Percentiles rank a stretch among this genome's conserved stretches.
Conservation (phyloP, 2,888 invertebrate species). For the Beris morrisii region DNA sequence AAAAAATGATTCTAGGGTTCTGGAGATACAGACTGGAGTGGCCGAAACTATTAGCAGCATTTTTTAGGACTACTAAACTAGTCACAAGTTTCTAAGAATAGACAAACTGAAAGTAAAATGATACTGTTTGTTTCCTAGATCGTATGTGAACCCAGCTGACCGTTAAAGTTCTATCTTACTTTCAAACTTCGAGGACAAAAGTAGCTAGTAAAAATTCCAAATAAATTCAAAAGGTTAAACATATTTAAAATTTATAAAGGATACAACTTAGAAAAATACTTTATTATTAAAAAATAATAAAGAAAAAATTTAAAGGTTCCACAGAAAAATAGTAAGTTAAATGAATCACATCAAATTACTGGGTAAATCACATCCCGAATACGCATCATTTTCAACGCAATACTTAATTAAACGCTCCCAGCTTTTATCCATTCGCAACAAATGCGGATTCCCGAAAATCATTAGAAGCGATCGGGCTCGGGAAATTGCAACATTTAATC, state of each 20-base stretch:
- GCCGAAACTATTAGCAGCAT: too few relatives aligned
- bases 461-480: constrained; percentile 75
- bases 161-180: neutral
- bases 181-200: too few relatives aligned
- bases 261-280: too few relatives aligned
- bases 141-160: neutral
- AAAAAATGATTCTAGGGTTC: too few relatives aligned
- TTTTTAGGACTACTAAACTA: too few relatives aligned
- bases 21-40: too few relatives aligned
- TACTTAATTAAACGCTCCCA: constrained; percentile 70
- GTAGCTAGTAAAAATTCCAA: neutral
- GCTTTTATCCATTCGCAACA: constrained; percentile 65
- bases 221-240: constrained; percentile 2
- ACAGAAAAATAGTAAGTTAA: neutral
- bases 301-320: too few relatives aligned
- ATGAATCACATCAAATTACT: constrained; percentile 12
- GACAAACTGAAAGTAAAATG: too few relatives aligned
- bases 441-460: constrained; percentile 80
- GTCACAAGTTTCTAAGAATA: too few relatives aligned
- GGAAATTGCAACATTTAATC: constrained; percentile 88
- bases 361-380: constrained; percentile 71
- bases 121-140: neutral
- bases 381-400: constrained; percentile 66
- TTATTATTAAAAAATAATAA: too few relatives aligned
- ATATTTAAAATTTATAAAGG: constrained; percentile 2